Percentiles rank a stretch among this genome's conserved stretches.
These are phyloP conservation scores for Simalia tracyae DNA, from an alignment of 2,797 vertebrate genomes.

Conservation along the genomic window DNA sequence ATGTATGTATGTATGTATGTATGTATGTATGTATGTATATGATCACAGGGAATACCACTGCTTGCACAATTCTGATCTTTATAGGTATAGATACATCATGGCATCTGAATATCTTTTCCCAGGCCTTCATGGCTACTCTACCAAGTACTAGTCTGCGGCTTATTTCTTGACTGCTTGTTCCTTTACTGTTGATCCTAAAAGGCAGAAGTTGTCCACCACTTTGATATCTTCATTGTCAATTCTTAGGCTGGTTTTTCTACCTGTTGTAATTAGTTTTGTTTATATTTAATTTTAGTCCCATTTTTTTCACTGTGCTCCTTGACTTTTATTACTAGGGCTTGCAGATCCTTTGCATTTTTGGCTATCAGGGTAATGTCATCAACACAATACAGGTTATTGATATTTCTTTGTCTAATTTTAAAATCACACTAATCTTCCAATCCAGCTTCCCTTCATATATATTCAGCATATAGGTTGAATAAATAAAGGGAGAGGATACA, in stretches of 20 bases:
- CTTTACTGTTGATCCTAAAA: neutral
- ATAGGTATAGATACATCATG: neutral
- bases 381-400: neutral
- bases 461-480: too few species aligned
- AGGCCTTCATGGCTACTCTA: neutral
- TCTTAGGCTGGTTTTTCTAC: neutral
- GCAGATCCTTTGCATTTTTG: neutral
- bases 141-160: neutral
- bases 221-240: neutral
- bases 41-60: neutral
- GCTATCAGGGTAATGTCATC: neutral
- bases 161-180: neutral
- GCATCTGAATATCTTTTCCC: neutral
- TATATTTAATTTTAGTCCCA: neutral
- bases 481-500: too few species aligned
- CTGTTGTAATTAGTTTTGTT: neutral
- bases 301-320: neutral
- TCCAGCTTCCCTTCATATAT: too few species aligned
- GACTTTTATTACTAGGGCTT: neutral
- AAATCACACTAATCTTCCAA: too few species aligned
- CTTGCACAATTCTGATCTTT: neutral
- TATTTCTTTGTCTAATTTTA: neutral
- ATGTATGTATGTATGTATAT: too few species aligned
- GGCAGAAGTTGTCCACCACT: neutral
- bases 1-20: too few species aligned